These are phyloP conservation scores for Lepidurus packardi DNA, from an alignment of 1,140 invertebrate genomes.

Conservation along the genomic window DNA sequence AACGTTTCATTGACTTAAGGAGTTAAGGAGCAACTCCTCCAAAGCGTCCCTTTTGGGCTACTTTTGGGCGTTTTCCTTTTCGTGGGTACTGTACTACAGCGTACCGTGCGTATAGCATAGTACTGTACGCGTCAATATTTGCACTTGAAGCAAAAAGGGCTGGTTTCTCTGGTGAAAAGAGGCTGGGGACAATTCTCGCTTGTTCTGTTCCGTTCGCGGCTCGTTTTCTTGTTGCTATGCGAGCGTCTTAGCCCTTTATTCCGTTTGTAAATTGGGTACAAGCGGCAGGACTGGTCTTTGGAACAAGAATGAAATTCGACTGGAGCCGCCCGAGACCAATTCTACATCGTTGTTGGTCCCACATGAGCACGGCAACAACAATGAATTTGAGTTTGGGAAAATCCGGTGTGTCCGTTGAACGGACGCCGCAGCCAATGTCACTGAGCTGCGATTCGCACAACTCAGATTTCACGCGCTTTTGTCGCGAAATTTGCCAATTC, in stretches of 20 bases:
- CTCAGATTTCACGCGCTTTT: slow-evolving; percentile 16
- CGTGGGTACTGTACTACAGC: not conserved
- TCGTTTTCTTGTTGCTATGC: not conserved
- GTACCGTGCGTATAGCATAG: not conserved
- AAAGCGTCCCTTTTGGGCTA: too few species aligned
- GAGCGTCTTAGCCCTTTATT: not conserved
- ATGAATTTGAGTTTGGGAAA: too few species aligned
- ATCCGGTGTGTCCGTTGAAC: too few species aligned
- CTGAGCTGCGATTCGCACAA: not conserved
- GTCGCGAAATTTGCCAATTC: not conserved
- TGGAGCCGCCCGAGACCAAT: too few species aligned
- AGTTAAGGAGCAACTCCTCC: not conserved
- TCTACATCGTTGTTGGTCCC: too few species aligned
- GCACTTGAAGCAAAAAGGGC: not conserved
- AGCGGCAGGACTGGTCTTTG: too few species aligned
- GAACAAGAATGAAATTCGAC: not conserved
- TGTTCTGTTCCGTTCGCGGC: not conserved
- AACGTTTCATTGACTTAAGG: not conserved
- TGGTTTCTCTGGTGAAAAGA: not conserved
- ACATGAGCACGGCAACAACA: too few species aligned
- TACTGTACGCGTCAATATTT: not conserved
- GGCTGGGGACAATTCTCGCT: not conserved
- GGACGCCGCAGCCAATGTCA: not conserved
- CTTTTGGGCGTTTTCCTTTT: not conserved
- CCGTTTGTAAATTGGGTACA: not conserved